Evolutionary conservation across 2,888 invertebrate species (phyloP).

Genomic region (Lottia scabra): DNA sequence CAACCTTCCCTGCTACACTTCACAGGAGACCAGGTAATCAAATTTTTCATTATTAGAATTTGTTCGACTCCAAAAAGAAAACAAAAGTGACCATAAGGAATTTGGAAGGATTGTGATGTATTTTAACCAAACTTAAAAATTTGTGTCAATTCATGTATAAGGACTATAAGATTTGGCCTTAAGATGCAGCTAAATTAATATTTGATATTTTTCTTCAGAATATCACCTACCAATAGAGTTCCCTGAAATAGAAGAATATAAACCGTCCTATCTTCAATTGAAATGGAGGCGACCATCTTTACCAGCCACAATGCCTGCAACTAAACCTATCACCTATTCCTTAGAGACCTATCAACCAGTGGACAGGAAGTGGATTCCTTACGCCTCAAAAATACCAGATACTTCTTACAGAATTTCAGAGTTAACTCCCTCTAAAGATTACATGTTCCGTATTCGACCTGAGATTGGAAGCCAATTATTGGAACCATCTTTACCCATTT

Average conservation of each 20-base stretch:
- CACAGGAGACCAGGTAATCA: slow-evolving; percentile 40
- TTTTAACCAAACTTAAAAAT: too few species aligned
- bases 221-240: slow-evolving; percentile 50
- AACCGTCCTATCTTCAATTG: slow-evolving; percentile 47
- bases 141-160: too few species aligned
- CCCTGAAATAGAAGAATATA: slow-evolving; percentile 57
- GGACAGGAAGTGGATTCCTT: slow-evolving; percentile 49
- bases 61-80: too few species aligned
- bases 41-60: too few species aligned
- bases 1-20: slow-evolving; percentile 77
- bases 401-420: slow-evolving; percentile 58
- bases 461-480: slow-evolving; percentile 96
- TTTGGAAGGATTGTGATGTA: too few species aligned
- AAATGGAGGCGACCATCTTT: slow-evolving; percentile 47
- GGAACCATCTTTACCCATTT: slow-evolving; percentile 91
- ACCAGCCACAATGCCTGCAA: slow-evolving; percentile 34
- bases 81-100: too few species aligned
- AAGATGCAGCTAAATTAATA: too few species aligned
- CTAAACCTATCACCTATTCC: slow-evolving; percentile 45
- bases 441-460: slow-evolving; percentile 93
- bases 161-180: too few species aligned
- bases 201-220: slow-evolving; percentile 33
- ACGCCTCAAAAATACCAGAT: slow-evolving; percentile 53
- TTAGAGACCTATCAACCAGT: slow-evolving; percentile 55
- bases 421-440: slow-evolving; percentile 91